Evolutionary conservation across 2,797 vertebrate genomes (phyloP), one percentile per base, ranked within the genome.

Genomic region (Urophycis tenuis): DNA sequence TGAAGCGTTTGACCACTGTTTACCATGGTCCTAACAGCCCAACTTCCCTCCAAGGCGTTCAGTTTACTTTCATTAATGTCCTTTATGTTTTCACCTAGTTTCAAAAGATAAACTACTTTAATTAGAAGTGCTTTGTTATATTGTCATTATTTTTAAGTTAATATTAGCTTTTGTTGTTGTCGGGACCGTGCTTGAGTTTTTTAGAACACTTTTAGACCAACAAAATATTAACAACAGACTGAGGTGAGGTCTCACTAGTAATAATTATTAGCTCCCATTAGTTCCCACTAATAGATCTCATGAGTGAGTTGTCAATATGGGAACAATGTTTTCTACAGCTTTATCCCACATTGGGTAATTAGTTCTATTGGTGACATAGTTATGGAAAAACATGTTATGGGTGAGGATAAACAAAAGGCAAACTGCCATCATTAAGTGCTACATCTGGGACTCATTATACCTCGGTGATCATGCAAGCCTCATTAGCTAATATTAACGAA

Each of bases 361-460:
- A 79, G 41, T 29, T 35, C 11, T 30, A 75, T 69, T 75, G 70
- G 33, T 64, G 45, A 75, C 31, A 34, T 11, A 70, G 15, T 77
- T 80, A 70, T 35, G 14, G 31, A 76, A 69, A 25, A 12, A 75
- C 22, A 31, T 5, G 36, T 60, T 33, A 53, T 71, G 31, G 32
- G 25, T 36, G 15, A 8, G 29, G 45, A 22, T 32, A 32, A 34
- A 32, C 17, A 67, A 41, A 60, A 60, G 67, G 67, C 67, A 31
- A 32, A 70, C 67, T 14, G 67, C 67, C 29, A 70, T 75, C 49
- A 64, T 31, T 53, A 53, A 60, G 53, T 60, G 53, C 22, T 60
- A 60, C 72, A 70, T 36, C 34, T 67, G 35, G 78, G 74, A 71
- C 78, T 79, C 34, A 79, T 79, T 79, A 79, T 45, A 35, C 22